Base-by-base conservation (phyloP, 2,797 vertebrate species). In the Coracias cyanogaster region DNA sequence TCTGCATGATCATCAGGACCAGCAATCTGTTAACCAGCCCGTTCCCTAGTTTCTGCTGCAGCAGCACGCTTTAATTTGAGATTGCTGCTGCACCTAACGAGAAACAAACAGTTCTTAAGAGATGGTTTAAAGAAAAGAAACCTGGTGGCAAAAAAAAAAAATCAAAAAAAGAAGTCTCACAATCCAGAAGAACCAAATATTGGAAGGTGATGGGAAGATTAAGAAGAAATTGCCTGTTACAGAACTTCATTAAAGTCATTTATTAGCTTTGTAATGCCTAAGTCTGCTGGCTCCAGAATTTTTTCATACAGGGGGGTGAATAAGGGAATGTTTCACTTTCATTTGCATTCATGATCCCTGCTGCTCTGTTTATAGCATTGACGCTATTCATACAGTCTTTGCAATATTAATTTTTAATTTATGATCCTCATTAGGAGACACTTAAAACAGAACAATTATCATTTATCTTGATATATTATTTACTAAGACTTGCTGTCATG, bases 391-490 rank as follows among this genome's bases (percentile, higher is more conserved):
- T 99, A 99, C 97, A 98, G 98, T 98, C 98, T 99, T 99, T 99
- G 98, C 98, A 98, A 98, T 97, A 98, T 98, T 99, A 99, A 99
- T 99, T 98, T 99, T 98, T 99, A 99, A 99, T 99, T 99, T 99
- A 99, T 99, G 98, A 98, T 97, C 93, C 98, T 99, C 99, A 99
- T 99, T 99, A 99, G 98, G 98, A 98, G 98, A 98, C 97, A 98
- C 96, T 98, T 99, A 99, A 98, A 99, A 99, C 98, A 98, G 98
- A 98, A 98, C 98, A 99, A 99, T 99, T 99, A 99, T 99, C 99
- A 99, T 99, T 99, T 99, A 99, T 99, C 99, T 99, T 99, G 98
- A 99, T 99, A 99, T 99, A 99, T 99, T 99, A 99, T 99, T 99
- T 99, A 99, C 98, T 98, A 99, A 99, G 98, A 98, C 98, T 99